phyloP scores from a whole-genome alignment of 2,888 invertebrate species.

The Fabriciana adippe region DNA sequence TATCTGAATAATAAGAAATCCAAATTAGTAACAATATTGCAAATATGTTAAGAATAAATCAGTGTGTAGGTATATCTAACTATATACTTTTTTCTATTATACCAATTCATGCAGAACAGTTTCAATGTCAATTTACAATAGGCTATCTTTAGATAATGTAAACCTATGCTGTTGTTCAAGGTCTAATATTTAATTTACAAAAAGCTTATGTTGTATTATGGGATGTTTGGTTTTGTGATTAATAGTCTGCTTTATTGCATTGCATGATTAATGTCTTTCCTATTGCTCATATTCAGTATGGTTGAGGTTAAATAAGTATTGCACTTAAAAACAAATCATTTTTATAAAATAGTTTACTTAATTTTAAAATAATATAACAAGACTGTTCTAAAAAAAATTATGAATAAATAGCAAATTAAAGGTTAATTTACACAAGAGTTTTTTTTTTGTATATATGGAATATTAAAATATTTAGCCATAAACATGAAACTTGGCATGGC shows the following conservation, averaged over 20 bases:
- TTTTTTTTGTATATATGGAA: too few species aligned
- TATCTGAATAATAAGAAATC: too few species aligned
- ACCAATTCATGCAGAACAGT: slow-evolving; percentile 48
- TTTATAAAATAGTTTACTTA: background rate
- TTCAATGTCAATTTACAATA: slow-evolving; percentile 57
- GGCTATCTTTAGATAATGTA: slow-evolving; percentile 35
- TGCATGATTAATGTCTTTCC: slow-evolving; percentile 6
- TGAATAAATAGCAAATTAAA: too few species aligned
- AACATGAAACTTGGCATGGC: too few species aligned
- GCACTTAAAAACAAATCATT: background rate
- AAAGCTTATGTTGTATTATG: background rate
- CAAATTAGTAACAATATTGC: background rate
- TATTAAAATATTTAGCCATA: too few species aligned
- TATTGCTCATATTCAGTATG: slow-evolving; percentile 6
- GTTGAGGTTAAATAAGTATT: slow-evolving; percentile 7
- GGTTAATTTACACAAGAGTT: too few species aligned
- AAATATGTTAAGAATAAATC: background rate
- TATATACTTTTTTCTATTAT: slow-evolving; percentile 27
- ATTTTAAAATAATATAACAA: too few species aligned
- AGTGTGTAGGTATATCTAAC: background rate
- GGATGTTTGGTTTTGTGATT: slow-evolving; percentile 2
- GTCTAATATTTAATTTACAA: slow-evolving; percentile 5
- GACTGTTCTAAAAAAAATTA: too few species aligned
- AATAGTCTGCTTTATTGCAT: background rate
- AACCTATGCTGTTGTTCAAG: slow-evolving; percentile 15